Evolutionary conservation across 2,888 invertebrate genomes (phyloP), one percentile per base, ranked within the genome.

Genomic region (Pandemis cinnamomeana): DNA sequence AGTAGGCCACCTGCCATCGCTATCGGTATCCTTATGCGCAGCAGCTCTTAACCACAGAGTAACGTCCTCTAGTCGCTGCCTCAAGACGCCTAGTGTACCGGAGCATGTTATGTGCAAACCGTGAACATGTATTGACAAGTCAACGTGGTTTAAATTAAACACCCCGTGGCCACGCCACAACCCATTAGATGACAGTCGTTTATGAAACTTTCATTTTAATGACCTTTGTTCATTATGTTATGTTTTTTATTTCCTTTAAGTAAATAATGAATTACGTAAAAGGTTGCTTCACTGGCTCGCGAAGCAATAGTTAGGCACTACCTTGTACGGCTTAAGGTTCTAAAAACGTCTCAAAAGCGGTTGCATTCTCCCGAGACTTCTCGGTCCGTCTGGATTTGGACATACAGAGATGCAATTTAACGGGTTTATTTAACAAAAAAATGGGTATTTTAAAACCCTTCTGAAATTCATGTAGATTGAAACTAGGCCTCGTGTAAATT

Each of bases 101-200:
- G 2, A 58, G 58, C 48, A 71, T 41, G 71, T 67, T 20, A 60
- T 20, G 20, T 58, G 44, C 46, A 51, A 55, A 71, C 46, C 58
- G 7, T 11, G 58, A 66, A 66, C 60, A 41, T 71, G 64, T 6
- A 71, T 63, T 63, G 6, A 71, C 62, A 71, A 41, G 71, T 71
- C 41, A 58, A 64, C 44, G 41, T 48, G 51, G 66, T 60, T 71
- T 66, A 58, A 46, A 46, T 71, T 66, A 58, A 46, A 46, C 41
- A 66, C 60, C 48, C 36, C 20, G 41, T 58, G 58, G 13, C 46
- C 66, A 7, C 58, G 48, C 46, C 60, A 42, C 51, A 51, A 41
- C 60, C 66, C 66, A 71, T 71, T 67, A 66, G 48, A 36, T 48
- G 53, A 15, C 15, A 69, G 46, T 61, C 11, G 68, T 10, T n/a